A percentile compares a stretch with the other conserved stretches of the same genome.
These are phyloP conservation scores for Chrysotoxum bicinctum DNA, from an alignment of 2,888 invertebrate species.

Conservation along the genomic window DNA sequence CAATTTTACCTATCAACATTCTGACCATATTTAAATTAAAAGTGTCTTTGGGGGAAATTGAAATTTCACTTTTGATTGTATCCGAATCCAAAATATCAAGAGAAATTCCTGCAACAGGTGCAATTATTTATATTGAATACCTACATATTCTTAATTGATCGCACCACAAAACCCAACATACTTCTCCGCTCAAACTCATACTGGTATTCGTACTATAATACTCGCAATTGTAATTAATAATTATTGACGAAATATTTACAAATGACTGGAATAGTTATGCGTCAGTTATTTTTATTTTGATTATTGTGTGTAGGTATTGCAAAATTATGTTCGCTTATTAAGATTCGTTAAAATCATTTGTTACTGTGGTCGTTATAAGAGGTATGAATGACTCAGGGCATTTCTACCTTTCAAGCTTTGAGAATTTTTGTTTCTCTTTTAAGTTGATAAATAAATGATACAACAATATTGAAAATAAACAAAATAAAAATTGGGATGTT, in stretches of 20 bases:
- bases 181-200: slow-evolving; percentile 2
- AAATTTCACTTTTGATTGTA: slow-evolving; percentile 47
- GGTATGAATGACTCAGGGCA: slow-evolving; percentile 13
- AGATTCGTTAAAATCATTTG: background rate
- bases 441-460: background rate
- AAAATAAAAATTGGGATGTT: background rate
- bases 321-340: slow-evolving; percentile 5
- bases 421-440: slow-evolving; percentile 6
- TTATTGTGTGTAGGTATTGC: slow-evolving; percentile 31
- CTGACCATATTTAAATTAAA: background rate
- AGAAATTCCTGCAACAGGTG: slow-evolving; percentile 50
- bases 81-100: background rate
- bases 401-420: background rate
- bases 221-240: background rate
- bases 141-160: background rate
- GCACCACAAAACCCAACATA: background rate
- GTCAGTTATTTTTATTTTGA: slow-evolving; percentile 32
- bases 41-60: background rate
- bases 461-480: background rate
- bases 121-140: too few relatives aligned
- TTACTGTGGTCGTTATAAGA: too few relatives aligned
- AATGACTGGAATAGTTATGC: slow-evolving; percentile 20
- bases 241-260: background rate
- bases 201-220: background rate
- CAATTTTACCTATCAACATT: background rate